A percentile compares a stretch with the other conserved stretches of the same genome.
Conservation (phyloP, 1,140 invertebrate genomes). For the Steinernema khuongi region DNA sequence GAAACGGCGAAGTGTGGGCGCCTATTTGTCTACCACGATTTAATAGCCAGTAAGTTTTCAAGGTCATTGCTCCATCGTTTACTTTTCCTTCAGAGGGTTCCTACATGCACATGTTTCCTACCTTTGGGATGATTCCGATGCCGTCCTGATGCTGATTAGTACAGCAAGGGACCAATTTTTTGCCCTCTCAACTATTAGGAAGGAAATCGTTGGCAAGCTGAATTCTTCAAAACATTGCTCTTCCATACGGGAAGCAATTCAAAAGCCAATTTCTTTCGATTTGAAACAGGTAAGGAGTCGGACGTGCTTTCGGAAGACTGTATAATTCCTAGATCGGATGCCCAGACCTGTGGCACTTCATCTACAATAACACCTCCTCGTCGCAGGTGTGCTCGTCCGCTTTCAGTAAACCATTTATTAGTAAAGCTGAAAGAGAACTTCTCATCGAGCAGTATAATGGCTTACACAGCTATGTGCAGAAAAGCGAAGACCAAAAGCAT, state of each 20-base stretch:
- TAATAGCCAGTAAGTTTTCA: background rate
- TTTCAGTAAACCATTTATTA: background rate
- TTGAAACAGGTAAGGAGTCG: background rate
- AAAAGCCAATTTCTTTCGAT: background rate
- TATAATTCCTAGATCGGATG: background rate
- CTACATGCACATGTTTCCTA: background rate
- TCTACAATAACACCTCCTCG: background rate
- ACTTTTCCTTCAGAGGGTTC: background rate
- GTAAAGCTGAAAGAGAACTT: background rate
- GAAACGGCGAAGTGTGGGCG: background rate
- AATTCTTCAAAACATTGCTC: background rate
- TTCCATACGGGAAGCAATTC: background rate
- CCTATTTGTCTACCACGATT: background rate
- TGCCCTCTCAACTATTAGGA: background rate
- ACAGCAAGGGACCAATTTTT: background rate
- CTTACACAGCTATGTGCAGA: background rate
- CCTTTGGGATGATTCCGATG: background rate
- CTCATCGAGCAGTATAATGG: slow-evolving; percentile 3
- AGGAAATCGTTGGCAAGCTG: background rate
- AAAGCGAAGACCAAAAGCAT: background rate
- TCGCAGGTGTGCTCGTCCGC: background rate
- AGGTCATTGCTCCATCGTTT: background rate
- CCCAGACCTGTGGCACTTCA: slow-evolving; percentile 1
- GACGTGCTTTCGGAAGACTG: background rate
- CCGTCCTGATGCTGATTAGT: background rate